Percentiles rank a stretch among this genome's conserved stretches.
phyloP scores from a whole-genome alignment of 1,140 invertebrate genomes.

The Gryon sp. region DNA sequence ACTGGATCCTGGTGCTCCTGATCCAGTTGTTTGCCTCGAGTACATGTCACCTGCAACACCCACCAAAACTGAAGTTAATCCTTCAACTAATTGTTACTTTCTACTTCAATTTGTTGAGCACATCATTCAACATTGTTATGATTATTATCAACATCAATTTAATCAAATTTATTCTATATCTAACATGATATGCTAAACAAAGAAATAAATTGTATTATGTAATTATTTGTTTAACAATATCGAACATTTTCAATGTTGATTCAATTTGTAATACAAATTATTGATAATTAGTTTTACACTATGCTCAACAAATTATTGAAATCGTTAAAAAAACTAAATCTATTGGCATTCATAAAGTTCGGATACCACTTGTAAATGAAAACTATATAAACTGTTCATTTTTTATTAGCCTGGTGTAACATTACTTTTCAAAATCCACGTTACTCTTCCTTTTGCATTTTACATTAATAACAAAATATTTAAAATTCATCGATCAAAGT shows the following conservation, averaged over 20 bases:
- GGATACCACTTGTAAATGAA: constrained; percentile 30
- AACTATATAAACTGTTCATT: constrained; percentile 36
- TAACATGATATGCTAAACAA: no score
- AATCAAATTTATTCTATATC: no score
- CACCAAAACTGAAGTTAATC: constrained; percentile 35
- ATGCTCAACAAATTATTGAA: constrained; percentile 3
- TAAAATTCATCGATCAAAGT: no score
- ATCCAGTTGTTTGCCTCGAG: constrained; percentile 79
- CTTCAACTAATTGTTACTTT: not conserved
- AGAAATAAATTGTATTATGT: no score
- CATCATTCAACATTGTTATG: no score
- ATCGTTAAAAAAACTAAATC: constrained; percentile 22
- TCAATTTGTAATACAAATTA: no score
- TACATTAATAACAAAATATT: no score
- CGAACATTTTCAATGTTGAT: no score
- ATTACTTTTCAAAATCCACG: constrained; percentile 11
- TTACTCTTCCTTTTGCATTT: no score
- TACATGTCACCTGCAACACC: constrained; percentile 81
- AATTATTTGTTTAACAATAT: no score
- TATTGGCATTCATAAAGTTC: constrained; percentile 41
- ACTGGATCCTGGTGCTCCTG: constrained; percentile 80
- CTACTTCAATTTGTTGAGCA: no score
- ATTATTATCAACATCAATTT: no score
- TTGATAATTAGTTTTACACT: not conserved
- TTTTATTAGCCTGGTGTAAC: constrained; percentile 5